These are phyloP conservation scores for Ochropleura plecta DNA, from an alignment of 2,888 invertebrate species.

Conservation along the genomic window DNA sequence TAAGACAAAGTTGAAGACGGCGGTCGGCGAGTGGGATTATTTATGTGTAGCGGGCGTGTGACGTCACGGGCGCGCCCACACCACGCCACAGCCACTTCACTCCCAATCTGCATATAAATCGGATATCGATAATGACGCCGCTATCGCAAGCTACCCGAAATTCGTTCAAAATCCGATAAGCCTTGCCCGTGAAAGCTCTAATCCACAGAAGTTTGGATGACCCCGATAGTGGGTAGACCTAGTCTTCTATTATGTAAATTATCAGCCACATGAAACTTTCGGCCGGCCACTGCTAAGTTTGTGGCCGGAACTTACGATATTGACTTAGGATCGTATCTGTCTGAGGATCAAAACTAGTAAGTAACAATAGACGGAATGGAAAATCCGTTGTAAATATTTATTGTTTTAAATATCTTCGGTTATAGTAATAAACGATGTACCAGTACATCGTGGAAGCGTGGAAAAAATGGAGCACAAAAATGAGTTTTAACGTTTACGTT, in stretches of 20 bases:
- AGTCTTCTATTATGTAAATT: slow-evolving; percentile 90
- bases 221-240: slow-evolving; percentile 89
- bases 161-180: slow-evolving; percentile 90
- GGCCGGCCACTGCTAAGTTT: slow-evolving; percentile 86
- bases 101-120: slow-evolving; percentile 90
- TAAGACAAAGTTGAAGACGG: slow-evolving; percentile 80
- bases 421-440: slow-evolving; percentile 45
- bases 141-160: slow-evolving; percentile 88
- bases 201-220: slow-evolving; percentile 89
- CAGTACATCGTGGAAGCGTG: slow-evolving; percentile 45
- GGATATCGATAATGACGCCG: slow-evolving; percentile 90
- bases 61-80: slow-evolving; percentile 76
- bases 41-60: slow-evolving; percentile 77
- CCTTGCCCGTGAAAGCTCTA: slow-evolving; percentile 87
- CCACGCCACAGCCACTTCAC: slow-evolving; percentile 79
- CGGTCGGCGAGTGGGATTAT: slow-evolving; percentile 77
- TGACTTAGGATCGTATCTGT: slow-evolving; percentile 83
- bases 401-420: slow-evolving; percentile 58
- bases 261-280: slow-evolving; percentile 88
- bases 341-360: slow-evolving; percentile 77
- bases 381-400: slow-evolving; percentile 72
- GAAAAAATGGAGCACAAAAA: slow-evolving; percentile 63
- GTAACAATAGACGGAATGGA: slow-evolving; percentile 70
- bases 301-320: slow-evolving; percentile 85
- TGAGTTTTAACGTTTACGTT: slow-evolving; percentile 69